Evolutionary conservation across 2,888 invertebrate species (phyloP).

Genomic region (Pristionchus mayeri): DNA sequence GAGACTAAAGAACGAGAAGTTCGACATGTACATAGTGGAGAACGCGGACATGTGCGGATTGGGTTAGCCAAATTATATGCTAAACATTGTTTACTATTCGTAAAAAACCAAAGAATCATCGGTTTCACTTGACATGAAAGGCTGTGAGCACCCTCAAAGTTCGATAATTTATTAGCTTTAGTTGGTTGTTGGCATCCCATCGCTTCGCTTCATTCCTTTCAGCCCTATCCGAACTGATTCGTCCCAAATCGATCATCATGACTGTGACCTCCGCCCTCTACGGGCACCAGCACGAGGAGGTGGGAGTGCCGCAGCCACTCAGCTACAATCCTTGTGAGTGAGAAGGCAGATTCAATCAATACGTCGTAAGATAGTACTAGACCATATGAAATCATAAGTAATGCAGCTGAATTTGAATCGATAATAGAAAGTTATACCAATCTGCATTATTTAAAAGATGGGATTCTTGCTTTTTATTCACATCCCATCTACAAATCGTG

Average conservation of each 20-base stretch:
- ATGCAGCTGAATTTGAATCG: no score
- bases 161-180: no score
- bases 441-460: not conserved
- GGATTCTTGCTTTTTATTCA: not conserved
- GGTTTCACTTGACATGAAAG: no score
- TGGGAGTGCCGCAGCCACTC: conserved; percentile 33
- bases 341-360: not conserved
- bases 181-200: no score
- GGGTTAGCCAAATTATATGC: conserved; percentile 40
- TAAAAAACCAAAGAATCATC: no score
- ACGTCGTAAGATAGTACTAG: not conserved
- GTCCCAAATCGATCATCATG: conserved; percentile 35
- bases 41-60: conserved; percentile 56
- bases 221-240: conserved; percentile 27
- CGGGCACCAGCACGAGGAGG: conserved; percentile 20
- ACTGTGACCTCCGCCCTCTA: conserved; percentile 11
- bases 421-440: not conserved
- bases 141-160: no score
- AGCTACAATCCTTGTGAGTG: conserved; percentile 37
- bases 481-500: no score
- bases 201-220: not conserved
- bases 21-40: conserved; percentile 54
- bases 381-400: no score
- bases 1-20: conserved; percentile 39
- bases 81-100: no score